phyloP scores from a whole-genome alignment of 2,797 vertebrate species.

The Typhlichthys subterraneus region DNA sequence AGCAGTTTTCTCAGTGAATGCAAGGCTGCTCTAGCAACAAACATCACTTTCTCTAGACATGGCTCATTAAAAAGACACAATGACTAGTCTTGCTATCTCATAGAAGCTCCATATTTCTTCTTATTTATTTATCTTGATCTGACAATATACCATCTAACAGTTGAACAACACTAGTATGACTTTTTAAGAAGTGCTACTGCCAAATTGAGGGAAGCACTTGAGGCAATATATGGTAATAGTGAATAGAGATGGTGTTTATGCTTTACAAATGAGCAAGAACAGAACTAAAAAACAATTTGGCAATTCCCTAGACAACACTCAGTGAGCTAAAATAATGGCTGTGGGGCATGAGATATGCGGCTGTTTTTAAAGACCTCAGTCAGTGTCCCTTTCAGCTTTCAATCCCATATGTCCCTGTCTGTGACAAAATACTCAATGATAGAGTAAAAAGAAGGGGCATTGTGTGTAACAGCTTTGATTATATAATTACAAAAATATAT shows the following conservation, averaged over 20 bases:
- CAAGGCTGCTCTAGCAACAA: not conserved
- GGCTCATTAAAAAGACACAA: constrained; percentile 28
- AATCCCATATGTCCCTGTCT: not conserved
- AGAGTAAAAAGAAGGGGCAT: constrained; percentile 1
- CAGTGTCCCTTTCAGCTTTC: not conserved
- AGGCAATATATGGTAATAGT: constrained; percentile 6
- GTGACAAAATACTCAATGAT: not conserved
- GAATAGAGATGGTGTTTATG: constrained; percentile 14
- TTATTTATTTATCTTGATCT: not conserved
- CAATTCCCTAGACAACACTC: constrained; percentile 6
- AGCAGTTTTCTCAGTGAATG: constrained; percentile 4
- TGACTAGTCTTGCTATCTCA: not conserved
- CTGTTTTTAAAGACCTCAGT: constrained; percentile 26
- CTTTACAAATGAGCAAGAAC: constrained; percentile 18
- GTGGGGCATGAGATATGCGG: constrained; percentile 26
- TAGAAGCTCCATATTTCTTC: not conserved
- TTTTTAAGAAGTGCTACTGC: not conserved
- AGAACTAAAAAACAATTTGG: constrained; percentile 23
- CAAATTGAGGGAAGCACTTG: not conserved
- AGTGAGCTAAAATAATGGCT: not conserved
- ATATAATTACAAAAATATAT: not conserved
- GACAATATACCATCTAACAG: not conserved
- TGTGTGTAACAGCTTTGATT: constrained; percentile 2
- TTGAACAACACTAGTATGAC: not conserved
- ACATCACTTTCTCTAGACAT: constrained; percentile 1